phyloP scores from a whole-genome alignment of 2,797 vertebrate genomes.

The Selene dorsalis region DNA sequence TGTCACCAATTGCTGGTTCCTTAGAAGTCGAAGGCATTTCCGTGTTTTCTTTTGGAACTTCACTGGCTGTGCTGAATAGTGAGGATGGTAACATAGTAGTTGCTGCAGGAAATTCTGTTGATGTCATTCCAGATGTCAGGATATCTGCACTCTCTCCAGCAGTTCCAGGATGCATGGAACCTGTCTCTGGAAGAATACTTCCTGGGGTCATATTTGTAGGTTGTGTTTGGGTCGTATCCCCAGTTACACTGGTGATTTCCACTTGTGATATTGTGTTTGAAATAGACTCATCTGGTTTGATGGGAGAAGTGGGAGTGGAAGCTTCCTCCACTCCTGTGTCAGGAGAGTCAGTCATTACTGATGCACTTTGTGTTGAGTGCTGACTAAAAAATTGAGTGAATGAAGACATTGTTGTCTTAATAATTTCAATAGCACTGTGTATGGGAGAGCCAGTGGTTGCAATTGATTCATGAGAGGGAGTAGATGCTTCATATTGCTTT shows the following conservation, averaged over 20 bases:
- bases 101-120: not conserved
- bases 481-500: slow-evolving; percentile 21
- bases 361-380: slow-evolving; percentile 39
- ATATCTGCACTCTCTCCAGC: slow-evolving; percentile 26
- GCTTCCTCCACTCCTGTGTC: slow-evolving; percentile 26
- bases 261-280: not conserved
- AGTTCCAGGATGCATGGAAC: not conserved
- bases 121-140: not conserved
- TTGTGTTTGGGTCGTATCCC: slow-evolving; percentile 21
- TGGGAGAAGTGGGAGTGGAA: not conserved
- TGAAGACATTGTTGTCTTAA: slow-evolving; percentile 66
- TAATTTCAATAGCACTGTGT: slow-evolving; percentile 58
- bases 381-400: slow-evolving; percentile 61
- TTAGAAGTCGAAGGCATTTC: slow-evolving; percentile 13
- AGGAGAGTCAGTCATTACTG: slow-evolving; percentile 26
- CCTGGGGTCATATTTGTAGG: not conserved
- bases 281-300: slow-evolving; percentile 16
- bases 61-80: slow-evolving; percentile 7
- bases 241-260: slow-evolving; percentile 9
- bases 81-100: not conserved
- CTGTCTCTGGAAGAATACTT: not conserved
- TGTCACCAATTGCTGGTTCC: not conserved
- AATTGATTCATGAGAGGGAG: slow-evolving; percentile 20
- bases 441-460: slow-evolving; percentile 50
- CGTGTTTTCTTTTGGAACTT: not conserved